Base-by-base conservation (phyloP, 2,888 invertebrate species). In the Mycogona germanica region DNA sequence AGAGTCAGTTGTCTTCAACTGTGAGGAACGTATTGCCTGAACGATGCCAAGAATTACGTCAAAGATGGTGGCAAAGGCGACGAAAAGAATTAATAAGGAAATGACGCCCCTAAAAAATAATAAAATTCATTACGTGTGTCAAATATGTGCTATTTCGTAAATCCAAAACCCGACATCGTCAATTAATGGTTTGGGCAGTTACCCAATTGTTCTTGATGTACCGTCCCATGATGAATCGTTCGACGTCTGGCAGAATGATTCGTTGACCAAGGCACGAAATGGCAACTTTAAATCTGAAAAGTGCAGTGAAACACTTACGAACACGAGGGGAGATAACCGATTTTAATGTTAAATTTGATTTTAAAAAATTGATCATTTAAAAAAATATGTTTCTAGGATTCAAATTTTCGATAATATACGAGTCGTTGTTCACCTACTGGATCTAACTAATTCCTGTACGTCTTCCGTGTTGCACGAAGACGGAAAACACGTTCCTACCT, bases 401-500 rank as follows among this genome's bases (percentile, higher is more conserved):
- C n/a, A n/a, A n/a, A n/a, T n/a, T n/a, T n/a, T n/a, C n/a, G n/a
- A n/a, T n/a, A n/a, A n/a, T n/a, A n/a, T n/a, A n/a, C n/a, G n/a
- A n/a, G n/a, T n/a, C n/a, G n/a, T n/a, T n/a, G n/a, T n/a, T n/a
- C n/a, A 44, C 25, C n/a, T 30, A 49, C 49, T 25, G 23, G 4
- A 23, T 23, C 28, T 23, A 23, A 49, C n/a, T n/a, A 49, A 35
- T 32, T 23, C n/a, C 17, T 35, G 25, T 6, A 49, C 23, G 12
- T 49, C 49, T 21, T 23, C 25, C 23, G 26, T 28, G 28, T 23
- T 35, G 26, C 49, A 49, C 6, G 35, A 37, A 28, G 49, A 49
- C 6, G 49, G 49, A 3, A 49, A n/a, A 19, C 49, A 49, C 35
- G 14, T 38, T 23, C 49, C 49, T n/a, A 38, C 28, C 19, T 49